Conservation (phyloP, 2,113 vertebrate genomes). For the Toxotes chatareus region DNA sequence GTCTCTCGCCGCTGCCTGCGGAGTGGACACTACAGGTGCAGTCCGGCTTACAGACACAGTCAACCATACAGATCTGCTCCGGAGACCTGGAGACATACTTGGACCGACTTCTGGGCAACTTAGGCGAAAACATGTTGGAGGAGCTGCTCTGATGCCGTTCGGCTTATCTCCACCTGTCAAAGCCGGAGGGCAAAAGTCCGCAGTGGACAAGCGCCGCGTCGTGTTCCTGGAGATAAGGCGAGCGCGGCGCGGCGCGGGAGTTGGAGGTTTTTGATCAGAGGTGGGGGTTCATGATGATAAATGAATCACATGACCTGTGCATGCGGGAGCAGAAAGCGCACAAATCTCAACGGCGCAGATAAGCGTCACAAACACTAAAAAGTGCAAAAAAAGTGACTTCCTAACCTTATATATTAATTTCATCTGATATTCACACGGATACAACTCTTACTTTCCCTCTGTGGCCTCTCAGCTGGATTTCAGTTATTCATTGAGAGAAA, state of each 20-base stretch:
- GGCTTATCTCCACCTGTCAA: conserved; percentile 18
- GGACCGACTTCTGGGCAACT: conserved; percentile 26
- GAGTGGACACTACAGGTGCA: conserved; percentile 36
- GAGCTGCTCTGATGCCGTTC: not conserved
- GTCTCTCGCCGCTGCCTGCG: not conserved
- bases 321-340: not conserved
- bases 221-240: conserved; percentile 23
- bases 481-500: no score
- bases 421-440: no score
- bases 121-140: conserved; percentile 66
- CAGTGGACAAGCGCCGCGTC: not conserved
- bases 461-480: no score
- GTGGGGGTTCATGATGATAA: not conserved
- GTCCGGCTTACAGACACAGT: conserved; percentile 38
- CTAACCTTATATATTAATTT: no score
- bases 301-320: conserved; percentile 7
- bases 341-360: not conserved
- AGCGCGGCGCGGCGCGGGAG: conserved; percentile 18
- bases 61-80: conserved; percentile 71
- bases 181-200: conserved; percentile 71
- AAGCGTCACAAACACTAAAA: not conserved
- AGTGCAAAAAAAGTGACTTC: no score
- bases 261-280: not conserved
- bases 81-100: not conserved
- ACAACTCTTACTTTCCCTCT: no score